Evolutionary conservation across 2,888 invertebrate species (phyloP).

Genomic region (Drosophila emarginata): DNA sequence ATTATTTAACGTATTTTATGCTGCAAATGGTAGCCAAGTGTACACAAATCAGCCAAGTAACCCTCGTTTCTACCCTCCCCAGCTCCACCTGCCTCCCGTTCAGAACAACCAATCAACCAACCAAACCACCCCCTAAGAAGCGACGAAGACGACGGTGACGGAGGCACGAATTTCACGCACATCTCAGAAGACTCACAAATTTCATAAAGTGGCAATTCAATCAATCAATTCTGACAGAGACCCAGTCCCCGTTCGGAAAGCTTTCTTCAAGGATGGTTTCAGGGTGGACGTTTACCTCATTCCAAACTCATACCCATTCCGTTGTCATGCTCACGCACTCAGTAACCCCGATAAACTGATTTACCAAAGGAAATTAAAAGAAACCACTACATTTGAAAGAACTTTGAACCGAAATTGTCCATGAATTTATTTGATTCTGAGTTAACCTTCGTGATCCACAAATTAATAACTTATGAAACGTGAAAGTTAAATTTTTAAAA

Average conservation of each 20-base stretch:
- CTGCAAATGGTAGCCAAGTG: slow-evolving; percentile 71
- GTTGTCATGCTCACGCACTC: slow-evolving; percentile 80
- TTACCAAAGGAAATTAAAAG: slow-evolving; percentile 47
- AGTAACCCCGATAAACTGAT: slow-evolving; percentile 77
- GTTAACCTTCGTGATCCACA: background rate
- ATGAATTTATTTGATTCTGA: slow-evolving; percentile 45
- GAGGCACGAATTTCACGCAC: slow-evolving; percentile 74
- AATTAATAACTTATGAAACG: too few relatives aligned
- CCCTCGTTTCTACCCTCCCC: slow-evolving; percentile 43
- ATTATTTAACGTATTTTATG: slow-evolving; percentile 81
- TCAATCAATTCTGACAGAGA: slow-evolving; percentile 81
- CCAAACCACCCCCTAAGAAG: slow-evolving; percentile 14
- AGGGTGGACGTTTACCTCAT: slow-evolving; percentile 41
- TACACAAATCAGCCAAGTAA: slow-evolving; percentile 65
- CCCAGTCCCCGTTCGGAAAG: slow-evolving; percentile 36
- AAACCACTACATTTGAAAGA: slow-evolving; percentile 6
- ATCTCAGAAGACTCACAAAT: slow-evolving; percentile 82
- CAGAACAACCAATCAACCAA: slow-evolving; percentile 11
- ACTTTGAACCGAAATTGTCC: slow-evolving; percentile 40
- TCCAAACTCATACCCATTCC: slow-evolving; percentile 57
- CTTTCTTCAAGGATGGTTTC: slow-evolving; percentile 26
- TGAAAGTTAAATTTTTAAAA: too few relatives aligned
- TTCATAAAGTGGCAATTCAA: slow-evolving; percentile 82
- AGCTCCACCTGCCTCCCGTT: slow-evolving; percentile 25
- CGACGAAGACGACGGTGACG: slow-evolving; percentile 18